Evolutionary conservation across 2,113 vertebrate species (phyloP), one percentile per base, ranked within the genome.

Genomic region (Struthio camelus): DNA sequence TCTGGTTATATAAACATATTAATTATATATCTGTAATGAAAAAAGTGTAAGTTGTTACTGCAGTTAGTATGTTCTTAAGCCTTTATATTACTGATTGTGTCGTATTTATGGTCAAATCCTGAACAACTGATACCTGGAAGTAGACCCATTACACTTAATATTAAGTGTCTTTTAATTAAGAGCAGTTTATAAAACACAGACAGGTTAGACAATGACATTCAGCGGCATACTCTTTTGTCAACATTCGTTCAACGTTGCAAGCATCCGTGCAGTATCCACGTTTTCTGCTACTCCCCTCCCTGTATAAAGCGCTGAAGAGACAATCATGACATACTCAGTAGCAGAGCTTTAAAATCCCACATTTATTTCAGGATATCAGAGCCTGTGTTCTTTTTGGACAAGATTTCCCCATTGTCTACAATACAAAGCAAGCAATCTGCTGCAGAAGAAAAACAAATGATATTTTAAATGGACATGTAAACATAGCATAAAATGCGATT

Each of bases 21-120:
- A 91, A 80, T 86, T 73, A 46, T 66, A 36, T 53, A 89, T 64
- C 75, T 89, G n/a, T 36, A 94, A 86, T 90, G 46, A 90, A 85
- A 53, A 75, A 92, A 69, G 61, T 75, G 28, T 44, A 73, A 84
- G 72, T 48, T 89, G 14, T 53, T 79, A 53, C 48, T 65, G 14
- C 24, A 81, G 38, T 88, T 36, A 7, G 16, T 48, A 1, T 30
- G 69, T 90, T 91, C 61, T 95, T 34, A 85, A 94, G 30, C 20
- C 42, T 50, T 90, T 80, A 3, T 84, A 15, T 72, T 77, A 80
- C 34, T 48, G 46, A 1, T 38, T 58, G 44, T 90, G 54, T 82
- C 67, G 61, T 32, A 36, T 87, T 94, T 92, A 65, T 82, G 40
- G 36, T 8, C 34, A 87, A 89, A 85, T 87, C 27, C 70, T 81